Evolutionary conservation across 92 coral and sea anemone species (phyloP).

Genomic region (Epizoanthus illoricatus): DNA sequence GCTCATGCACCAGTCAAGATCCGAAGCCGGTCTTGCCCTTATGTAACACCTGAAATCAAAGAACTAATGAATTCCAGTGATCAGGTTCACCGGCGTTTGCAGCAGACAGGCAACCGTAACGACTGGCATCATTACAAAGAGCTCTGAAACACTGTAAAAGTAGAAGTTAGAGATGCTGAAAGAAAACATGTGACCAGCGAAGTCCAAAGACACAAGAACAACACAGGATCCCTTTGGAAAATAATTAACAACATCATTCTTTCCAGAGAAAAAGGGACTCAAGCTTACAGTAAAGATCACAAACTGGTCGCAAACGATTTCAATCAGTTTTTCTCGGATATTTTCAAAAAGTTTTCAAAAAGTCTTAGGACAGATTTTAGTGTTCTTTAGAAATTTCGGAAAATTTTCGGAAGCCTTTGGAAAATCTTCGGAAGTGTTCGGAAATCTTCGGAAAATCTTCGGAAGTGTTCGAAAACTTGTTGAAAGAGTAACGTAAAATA

Average conservation of each 20-base stretch:
- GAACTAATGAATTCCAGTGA: conserved; percentile 29
- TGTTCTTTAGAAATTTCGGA: too few species aligned
- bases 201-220: conserved; percentile 32
- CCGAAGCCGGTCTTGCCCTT: conserved; percentile 4
- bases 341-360: too few species aligned
- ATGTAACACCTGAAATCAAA: conserved; percentile 5
- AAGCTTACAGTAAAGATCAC: conserved; percentile 36
- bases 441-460: too few species aligned
- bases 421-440: too few species aligned
- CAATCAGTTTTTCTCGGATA: too few species aligned
- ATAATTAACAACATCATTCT: conserved; percentile 31
- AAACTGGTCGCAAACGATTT: too few species aligned
- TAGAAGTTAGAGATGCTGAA: not conserved
- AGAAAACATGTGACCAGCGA: conserved; percentile 18
- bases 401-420: too few species aligned
- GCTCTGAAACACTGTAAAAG: conserved; percentile 12
- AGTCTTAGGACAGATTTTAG: too few species aligned
- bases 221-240: conserved; percentile 25
- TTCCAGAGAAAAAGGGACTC: conserved; percentile 41
- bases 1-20: conserved; percentile 28
- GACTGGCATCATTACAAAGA: conserved; percentile 22
- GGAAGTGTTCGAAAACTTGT: too few species aligned
- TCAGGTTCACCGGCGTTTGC: not conserved
- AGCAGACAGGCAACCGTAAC: conserved; percentile 2
- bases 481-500: too few species aligned